Evolutionary conservation across 2,797 vertebrate species (phyloP), one percentile per base, ranked within the genome.

Genomic region (Carduelis carduelis): DNA sequence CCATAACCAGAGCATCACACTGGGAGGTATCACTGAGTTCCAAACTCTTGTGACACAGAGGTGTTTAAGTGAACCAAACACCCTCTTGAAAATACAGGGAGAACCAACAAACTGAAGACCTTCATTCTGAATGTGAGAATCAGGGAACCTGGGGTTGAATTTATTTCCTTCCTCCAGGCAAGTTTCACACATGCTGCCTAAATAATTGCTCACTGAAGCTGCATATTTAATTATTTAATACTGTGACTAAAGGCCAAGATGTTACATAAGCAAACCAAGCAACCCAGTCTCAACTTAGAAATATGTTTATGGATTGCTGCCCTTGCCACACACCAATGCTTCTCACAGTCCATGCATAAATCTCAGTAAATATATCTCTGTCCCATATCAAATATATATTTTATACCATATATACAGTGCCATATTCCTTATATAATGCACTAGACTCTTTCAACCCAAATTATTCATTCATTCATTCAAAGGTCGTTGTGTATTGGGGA

Each of bases 141-240:
- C 75, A 70, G 83, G 71, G 87, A 95, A 74, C 81, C 86, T 53
- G 75, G 91, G 89, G 93, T 85, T 90, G 90, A 90, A 95, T 97
- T 97, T 96, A 96, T 96, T 96, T 96, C 87, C 41, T 92, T 91
- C 94, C 97, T 91, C 84, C 87, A 96, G 95, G 96, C 96, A 95
- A 91, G 96, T 92, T 97, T 94, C 96, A 94, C 82, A 86, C 35
- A 46, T 13, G 60, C 66, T 22, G 55, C 93, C 92, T 98, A 97
- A 97, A 97, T 96, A 97, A 97, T 41, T 97, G 94, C 95, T 97
- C 89, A 91, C 82, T 83, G 96, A 96, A 96, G 93, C 94, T 88
- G 91, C 92, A 94, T 97, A 95, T 97, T 97, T 97, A 97, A 97
- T 98, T 98, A 97, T 97, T 98, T 97, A 98, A 96, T 68, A 52